phyloP scores from a whole-genome alignment of 2,888 invertebrate species.

The Baccha elongata region DNA sequence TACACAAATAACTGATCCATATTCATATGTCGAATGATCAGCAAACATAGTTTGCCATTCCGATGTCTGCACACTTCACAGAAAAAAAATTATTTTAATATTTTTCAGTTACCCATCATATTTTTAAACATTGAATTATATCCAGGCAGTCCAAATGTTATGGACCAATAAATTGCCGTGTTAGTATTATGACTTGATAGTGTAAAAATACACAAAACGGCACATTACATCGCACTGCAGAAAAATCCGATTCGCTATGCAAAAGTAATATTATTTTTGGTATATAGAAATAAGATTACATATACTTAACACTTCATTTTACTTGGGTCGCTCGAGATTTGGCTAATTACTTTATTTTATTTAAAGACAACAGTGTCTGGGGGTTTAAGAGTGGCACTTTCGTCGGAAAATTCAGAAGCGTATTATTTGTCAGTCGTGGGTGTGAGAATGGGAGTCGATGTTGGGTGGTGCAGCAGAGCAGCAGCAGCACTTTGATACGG shows the following conservation, averaged over 20 bases:
- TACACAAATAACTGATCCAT: background rate
- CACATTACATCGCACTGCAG: constrained; percentile 10
- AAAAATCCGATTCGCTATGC: too few relatives aligned
- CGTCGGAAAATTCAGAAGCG: constrained; percentile 23
- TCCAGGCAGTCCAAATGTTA: constrained; percentile 41
- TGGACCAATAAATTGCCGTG: constrained; percentile 42
- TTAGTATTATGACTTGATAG: constrained; percentile 5
- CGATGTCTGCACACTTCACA: too few relatives aligned
- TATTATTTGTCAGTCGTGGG: constrained; percentile 40
- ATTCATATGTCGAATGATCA: background rate
- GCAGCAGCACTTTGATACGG: background rate
- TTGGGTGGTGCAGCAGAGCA: background rate
- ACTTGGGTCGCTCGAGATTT: constrained; percentile 48
- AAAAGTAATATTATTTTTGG: constrained; percentile 40
- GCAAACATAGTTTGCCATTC: too few relatives aligned
- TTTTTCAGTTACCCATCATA: too few relatives aligned
- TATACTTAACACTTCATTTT: constrained; percentile 60
- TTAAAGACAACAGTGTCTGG: constrained; percentile 20
- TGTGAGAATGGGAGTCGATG: constrained; percentile 21
- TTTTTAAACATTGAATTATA: constrained; percentile 43
- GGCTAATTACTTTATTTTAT: constrained; percentile 59
- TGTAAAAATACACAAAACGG: constrained; percentile 8
- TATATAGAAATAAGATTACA: too few relatives aligned
- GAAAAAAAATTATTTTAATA: too few relatives aligned
- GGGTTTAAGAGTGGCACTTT: constrained; percentile 7